phyloP scores from a whole-genome alignment of 1,140 invertebrate species.

The Yoshiicerus persimilis region DNA sequence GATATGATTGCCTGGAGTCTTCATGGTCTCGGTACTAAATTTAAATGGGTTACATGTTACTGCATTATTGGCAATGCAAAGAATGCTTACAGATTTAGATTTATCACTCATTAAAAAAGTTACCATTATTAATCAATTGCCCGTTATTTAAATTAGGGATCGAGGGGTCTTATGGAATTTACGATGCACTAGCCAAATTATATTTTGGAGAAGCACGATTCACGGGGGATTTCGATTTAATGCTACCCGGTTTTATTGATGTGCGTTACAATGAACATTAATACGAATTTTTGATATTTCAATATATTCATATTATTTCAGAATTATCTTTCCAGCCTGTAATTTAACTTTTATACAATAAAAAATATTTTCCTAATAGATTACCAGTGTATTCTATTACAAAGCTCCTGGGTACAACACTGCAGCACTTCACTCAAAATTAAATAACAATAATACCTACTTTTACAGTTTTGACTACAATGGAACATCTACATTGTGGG shows the following conservation, averaged over 20 bases:
- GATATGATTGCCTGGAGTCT: neutral
- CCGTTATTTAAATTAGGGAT: neutral
- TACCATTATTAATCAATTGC: neutral
- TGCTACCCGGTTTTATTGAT: constrained; percentile 37
- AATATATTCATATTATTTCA: neutral
- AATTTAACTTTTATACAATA: neutral
- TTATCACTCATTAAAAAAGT: too few relatives aligned
- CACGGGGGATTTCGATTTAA: constrained; percentile 4
- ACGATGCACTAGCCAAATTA: neutral
- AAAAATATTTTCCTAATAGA: neutral
- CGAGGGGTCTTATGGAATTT: neutral
- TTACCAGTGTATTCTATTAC: constrained; percentile 5
- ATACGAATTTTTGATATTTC: neutral
- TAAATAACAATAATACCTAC: neutral
- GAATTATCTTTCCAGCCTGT: too few relatives aligned
- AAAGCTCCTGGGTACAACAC: neutral
- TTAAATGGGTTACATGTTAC: too few relatives aligned
- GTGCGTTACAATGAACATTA: neutral
- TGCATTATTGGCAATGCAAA: too few relatives aligned
- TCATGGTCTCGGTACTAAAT: neutral
- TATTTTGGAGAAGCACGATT: neutral
- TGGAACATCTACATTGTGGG: neutral
- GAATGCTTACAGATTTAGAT: neutral
- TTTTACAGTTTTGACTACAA: neutral
- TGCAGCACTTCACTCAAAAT: neutral